Evolutionary conservation across 2,888 invertebrate genomes (phyloP), one percentile per base, ranked within the genome.

Genomic region (Rhingia campestris): DNA sequence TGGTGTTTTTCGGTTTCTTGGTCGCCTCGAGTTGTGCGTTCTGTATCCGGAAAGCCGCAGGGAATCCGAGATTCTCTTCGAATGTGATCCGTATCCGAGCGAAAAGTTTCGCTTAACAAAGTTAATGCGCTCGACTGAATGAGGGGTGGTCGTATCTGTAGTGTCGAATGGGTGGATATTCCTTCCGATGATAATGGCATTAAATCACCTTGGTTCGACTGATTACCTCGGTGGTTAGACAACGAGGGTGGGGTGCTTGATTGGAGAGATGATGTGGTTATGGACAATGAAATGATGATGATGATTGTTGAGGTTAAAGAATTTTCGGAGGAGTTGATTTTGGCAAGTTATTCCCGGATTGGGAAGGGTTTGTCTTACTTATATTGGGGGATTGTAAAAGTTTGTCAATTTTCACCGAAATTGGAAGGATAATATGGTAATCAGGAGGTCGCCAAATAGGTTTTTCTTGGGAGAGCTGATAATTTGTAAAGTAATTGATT

Each of bases 101-200:
- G 79, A 77, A 75, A 84, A 84, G 84, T 84, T 84, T 80, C 35
- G 22, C 70, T 75, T 84, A 84, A 84, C 80, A 59, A 80, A 84
- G 84, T 84, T 84, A 84, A 56, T 75, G 63, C 84, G 84, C 75
- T 66, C 70, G 64, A 70, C 47, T 80, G 66, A 14, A 56, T 75
- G 80, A 22, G 22, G 69, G 64, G 67, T 47, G 69, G 43, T 32
- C 43, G 12, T 37, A 37, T 3, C 5, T 37, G 35, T 61, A 10
- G 69, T 73, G 74, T 63, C 70, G 64, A 70, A 59, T 80, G 69
- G 79, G 84, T 80, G 84, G 80, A 70, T 80, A 66, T 80, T 61
- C 41, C 53, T 61, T 75, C 51, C 63, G 67, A 74, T 49, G 70
- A 80, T 84, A 84, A 84, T 80, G 64, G 84, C 69, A 84, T 84